Evolutionary conservation across 2,888 invertebrate species (phyloP).

Genomic region (Germaria angustata): DNA sequence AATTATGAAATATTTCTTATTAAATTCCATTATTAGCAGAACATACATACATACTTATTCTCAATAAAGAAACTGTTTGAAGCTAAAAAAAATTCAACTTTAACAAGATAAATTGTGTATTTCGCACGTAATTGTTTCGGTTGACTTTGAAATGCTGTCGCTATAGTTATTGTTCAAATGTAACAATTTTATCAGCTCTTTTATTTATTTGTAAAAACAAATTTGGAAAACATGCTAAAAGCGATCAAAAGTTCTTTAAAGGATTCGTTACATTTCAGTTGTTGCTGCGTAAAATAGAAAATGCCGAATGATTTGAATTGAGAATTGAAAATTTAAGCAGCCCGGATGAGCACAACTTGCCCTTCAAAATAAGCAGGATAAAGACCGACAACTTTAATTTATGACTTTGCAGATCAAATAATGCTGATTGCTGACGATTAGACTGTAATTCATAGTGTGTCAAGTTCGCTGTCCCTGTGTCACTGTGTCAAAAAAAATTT

Average conservation of each 20-base stretch:
- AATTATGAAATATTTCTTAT: conserved; percentile 49
- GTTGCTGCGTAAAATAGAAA: no score
- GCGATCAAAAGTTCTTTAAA: not conserved
- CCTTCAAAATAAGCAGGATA: no score
- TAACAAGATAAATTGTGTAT: conserved; percentile 54
- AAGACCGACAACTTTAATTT: no score
- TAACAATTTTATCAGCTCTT: not conserved
- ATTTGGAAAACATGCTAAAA: not conserved
- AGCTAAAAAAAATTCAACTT: conserved; percentile 45
- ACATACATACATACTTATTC: no score
- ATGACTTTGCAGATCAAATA: no score
- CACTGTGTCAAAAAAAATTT: no score
- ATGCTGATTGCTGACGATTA: no score
- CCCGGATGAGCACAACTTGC: no score
- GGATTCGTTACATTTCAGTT: not conserved
- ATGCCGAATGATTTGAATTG: no score
- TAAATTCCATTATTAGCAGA: conserved; percentile 51
- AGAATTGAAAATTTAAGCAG: no score
- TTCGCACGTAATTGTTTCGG: conserved; percentile 56
- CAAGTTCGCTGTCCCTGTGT: no score
- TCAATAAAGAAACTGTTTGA: conserved; percentile 48
- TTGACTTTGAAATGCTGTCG: conserved; percentile 53
- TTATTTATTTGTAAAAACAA: not conserved
- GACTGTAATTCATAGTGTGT: no score
- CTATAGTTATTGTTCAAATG: not conserved